A percentile compares a stretch with the other conserved stretches of the same genome.
phyloP scores from a whole-genome alignment of 2,113 vertebrate species.

The Poecile atricapillus region DNA sequence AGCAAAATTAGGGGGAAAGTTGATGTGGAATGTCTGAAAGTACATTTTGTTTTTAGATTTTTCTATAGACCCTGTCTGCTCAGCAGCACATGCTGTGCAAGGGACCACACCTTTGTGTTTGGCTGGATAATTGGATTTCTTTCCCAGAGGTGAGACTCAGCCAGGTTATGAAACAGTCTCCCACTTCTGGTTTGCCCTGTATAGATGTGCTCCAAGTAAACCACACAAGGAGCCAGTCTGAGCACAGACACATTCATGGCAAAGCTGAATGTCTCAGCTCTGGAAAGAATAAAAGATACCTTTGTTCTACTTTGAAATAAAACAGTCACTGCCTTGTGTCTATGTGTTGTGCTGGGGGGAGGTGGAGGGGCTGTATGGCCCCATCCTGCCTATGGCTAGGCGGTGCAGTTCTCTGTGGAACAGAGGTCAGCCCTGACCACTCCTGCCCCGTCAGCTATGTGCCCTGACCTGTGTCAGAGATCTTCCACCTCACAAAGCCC shows the following conservation, averaged over 20 bases:
- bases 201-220: neutral
- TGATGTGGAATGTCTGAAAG: neutral
- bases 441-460: neutral
- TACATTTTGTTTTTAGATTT: neutral
- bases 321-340: neutral
- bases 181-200: neutral
- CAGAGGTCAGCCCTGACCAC: neutral
- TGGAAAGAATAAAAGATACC: slow-evolving; percentile 39
- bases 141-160: neutral
- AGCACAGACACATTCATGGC: neutral
- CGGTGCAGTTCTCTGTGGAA: neutral
- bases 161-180: neutral
- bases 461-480: neutral
- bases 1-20: neutral
- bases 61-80: slow-evolving; percentile 7
- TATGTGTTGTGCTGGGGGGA: neutral
- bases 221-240: neutral
- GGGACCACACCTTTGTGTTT: neutral
- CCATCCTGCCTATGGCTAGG: rapidly evolving
- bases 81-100: neutral
- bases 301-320: slow-evolving; percentile 56
- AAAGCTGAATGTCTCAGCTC: neutral
- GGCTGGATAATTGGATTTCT: neutral
- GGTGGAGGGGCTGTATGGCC: neutral
- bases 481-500: neutral